Conservation (phyloP, 2,113 vertebrate species). For the Herpailurus yagouaroundi region DNA sequence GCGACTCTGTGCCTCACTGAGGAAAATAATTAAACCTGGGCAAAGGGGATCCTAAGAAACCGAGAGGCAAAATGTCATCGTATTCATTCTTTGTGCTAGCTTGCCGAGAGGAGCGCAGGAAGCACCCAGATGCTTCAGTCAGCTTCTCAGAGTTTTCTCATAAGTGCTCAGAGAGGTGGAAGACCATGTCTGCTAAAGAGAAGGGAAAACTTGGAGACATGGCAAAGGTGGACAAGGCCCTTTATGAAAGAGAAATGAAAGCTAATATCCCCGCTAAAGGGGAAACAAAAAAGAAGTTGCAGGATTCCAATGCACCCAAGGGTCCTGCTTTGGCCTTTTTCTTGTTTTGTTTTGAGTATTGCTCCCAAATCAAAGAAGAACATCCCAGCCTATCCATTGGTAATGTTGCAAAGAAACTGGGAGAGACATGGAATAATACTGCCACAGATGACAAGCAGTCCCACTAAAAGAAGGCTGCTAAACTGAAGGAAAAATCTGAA, state of each 20-base stretch:
- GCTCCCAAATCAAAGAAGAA: not conserved
- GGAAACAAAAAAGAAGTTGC: not conserved
- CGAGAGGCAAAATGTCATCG: not conserved
- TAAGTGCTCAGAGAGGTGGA: not conserved
- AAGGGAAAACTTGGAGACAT: too few relatives aligned
- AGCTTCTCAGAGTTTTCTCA: not conserved
- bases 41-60: not conserved
- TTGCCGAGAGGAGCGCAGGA: not conserved
- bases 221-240: too few relatives aligned
- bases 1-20: not conserved
- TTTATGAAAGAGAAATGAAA: not conserved
- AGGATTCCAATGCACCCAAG: not conserved
- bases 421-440: too few relatives aligned
- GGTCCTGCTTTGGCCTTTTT: not conserved
- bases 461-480: not conserved
- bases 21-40: not conserved
- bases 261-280: not conserved
- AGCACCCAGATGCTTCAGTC: not conserved
- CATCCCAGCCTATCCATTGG: accelerated
- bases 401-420: not conserved
- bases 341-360: not conserved
- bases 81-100: not conserved
- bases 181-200: not conserved
- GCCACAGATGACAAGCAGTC: too few relatives aligned
- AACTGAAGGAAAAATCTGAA: not conserved